A percentile compares a stretch with the other conserved stretches of the same genome.
Evolutionary conservation across 1,140 invertebrate genomes (phyloP).

Genomic region (Patella vulgata): DNA sequence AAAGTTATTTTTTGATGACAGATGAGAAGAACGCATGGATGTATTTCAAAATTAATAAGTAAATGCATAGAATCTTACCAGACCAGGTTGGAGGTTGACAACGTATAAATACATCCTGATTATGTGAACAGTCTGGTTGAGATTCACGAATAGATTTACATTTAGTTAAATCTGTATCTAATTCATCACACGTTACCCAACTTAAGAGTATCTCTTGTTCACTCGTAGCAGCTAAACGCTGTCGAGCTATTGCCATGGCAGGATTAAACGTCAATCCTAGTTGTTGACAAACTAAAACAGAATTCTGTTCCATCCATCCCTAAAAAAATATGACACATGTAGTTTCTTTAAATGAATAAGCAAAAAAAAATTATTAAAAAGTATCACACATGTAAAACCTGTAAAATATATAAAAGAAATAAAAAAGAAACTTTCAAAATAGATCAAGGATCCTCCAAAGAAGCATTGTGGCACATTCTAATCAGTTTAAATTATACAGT

Average conservation of each 20-base stretch:
- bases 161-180: conserved; percentile 90
- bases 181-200: conserved; percentile 89
- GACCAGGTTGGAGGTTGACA: conserved; percentile 64
- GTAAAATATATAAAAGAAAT: neutral
- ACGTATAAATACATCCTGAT: conserved; percentile 57
- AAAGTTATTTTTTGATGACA: no score
- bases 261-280: conserved; percentile 92
- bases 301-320: conserved; percentile 92
- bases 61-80: no score
- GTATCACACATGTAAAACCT: neutral
- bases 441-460: no score
- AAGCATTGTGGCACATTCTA: no score
- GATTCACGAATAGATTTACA: conserved; percentile 84
- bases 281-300: conserved; percentile 94
- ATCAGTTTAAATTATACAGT: no score
- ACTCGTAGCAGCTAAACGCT: conserved; percentile 32
- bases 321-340: conserved; percentile 67
- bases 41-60: no score
- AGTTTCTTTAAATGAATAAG: no score
- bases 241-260: conserved; percentile 83
- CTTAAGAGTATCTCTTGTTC: conserved; percentile 68
- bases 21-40: no score
- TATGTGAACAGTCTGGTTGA: conserved; percentile 68
- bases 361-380: no score
- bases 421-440: neutral